These are phyloP conservation scores for Microhierax caerulescens DNA, from an alignment of 2,797 vertebrate genomes.

Conservation along the genomic window DNA sequence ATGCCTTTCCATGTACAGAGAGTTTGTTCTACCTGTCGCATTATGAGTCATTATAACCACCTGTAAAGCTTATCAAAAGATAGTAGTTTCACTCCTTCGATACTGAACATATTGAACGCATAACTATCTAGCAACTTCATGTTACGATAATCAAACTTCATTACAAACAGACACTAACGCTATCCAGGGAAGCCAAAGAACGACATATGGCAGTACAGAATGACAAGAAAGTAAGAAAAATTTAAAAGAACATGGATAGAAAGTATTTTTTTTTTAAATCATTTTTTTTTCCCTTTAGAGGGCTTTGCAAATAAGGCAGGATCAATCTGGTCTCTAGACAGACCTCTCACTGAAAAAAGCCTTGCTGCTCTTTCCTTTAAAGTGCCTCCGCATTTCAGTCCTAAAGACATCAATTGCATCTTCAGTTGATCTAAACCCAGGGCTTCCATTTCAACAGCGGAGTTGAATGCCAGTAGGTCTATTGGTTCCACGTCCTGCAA, in stretches of 20 bases:
- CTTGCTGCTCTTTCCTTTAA: constrained; percentile 85
- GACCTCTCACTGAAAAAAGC: constrained; percentile 85
- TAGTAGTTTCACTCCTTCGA: background rate
- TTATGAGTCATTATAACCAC: background rate
- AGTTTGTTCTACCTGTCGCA: background rate
- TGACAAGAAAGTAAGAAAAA: background rate
- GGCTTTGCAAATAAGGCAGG: constrained; percentile 84
- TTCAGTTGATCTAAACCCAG: constrained; percentile 89
- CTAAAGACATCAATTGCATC: constrained; percentile 78
- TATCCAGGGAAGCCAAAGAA: background rate
- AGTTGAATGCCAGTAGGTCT: constrained; percentile 75
- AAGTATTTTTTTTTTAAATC: background rate
- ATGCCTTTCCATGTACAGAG: background rate
- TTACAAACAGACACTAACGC: background rate
- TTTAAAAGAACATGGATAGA: background rate
- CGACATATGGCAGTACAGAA: background rate
- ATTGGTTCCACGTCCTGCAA: constrained; percentile 58
- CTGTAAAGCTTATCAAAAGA: background rate
- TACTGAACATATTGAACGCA: background rate
- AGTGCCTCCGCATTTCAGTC: constrained; percentile 92
- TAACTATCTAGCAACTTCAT: background rate
- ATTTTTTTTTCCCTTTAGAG: constrained; percentile 81
- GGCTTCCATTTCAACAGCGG: constrained; percentile 80
- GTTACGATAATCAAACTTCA: background rate
- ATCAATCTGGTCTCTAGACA: constrained; percentile 79